phyloP scores from a whole-genome alignment of 2,797 vertebrate genomes.

The Myoxocephalus aenaeus region DNA sequence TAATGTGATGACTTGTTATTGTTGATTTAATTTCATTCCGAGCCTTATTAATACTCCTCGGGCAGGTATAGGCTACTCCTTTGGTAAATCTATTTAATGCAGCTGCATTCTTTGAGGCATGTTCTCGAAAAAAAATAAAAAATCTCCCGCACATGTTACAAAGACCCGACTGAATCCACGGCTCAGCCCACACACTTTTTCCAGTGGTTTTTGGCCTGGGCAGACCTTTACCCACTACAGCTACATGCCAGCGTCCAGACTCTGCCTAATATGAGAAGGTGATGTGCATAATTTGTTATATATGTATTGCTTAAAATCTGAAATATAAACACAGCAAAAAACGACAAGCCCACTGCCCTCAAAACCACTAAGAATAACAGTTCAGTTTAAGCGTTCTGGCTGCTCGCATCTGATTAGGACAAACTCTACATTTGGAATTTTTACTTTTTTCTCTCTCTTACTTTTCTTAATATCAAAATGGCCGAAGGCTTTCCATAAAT shows the following conservation, averaged over 20 bases:
- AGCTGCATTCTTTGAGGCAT: constrained; percentile 74
- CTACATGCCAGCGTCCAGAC: constrained; percentile 73
- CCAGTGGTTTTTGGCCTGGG: constrained; percentile 81
- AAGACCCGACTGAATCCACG: constrained; percentile 74
- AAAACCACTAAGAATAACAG: constrained; percentile 80
- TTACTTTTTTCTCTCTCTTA: constrained; percentile 31
- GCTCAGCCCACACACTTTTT: constrained; percentile 81
- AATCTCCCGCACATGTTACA: constrained; percentile 69
- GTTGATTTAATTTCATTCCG: constrained; percentile 62
- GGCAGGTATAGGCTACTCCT: constrained; percentile 61
- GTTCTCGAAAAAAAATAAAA: constrained; percentile 67
- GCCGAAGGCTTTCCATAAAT: constrained; percentile 78
- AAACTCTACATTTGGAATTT: constrained; percentile 52
- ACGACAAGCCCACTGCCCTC: constrained; percentile 72
- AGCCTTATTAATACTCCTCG: constrained; percentile 52
- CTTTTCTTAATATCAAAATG: constrained; percentile 62
- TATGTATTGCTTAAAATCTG: constrained; percentile 79
- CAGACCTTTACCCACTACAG: constrained; percentile 71
- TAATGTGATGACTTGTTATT: constrained; percentile 54
- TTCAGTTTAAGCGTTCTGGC: constrained; percentile 65
- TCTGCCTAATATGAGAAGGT: constrained; percentile 80
- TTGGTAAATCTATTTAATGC: constrained; percentile 66
- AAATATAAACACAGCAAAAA: constrained; percentile 78
- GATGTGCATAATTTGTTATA: constrained; percentile 85
- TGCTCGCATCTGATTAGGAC: constrained; percentile 78